A percentile compares a stretch with the other conserved stretches of the same genome.
Conservation (phyloP, 2,113 vertebrate species). For the Vulpes ferrilata region DNA sequence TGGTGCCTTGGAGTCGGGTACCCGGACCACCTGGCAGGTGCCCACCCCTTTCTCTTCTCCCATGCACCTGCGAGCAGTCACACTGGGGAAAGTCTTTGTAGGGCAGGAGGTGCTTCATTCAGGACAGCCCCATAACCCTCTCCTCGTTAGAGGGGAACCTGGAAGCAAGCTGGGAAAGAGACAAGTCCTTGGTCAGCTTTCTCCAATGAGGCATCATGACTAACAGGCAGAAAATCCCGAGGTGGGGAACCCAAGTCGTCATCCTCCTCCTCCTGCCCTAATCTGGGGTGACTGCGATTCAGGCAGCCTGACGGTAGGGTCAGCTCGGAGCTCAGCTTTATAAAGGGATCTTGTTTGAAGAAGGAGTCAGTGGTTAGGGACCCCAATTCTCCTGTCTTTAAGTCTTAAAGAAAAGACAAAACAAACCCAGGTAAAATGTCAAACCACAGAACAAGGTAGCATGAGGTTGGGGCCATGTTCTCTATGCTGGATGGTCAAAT, state of each 20-base stretch:
- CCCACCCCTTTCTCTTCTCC: not conserved
- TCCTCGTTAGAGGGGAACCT: not conserved
- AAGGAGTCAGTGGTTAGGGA: slow-evolving; percentile 31
- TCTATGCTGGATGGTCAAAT: not conserved
- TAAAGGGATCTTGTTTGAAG: not conserved
- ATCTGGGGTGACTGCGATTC: not conserved
- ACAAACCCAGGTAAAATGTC: slow-evolving; percentile 55
- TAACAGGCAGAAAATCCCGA: not conserved
- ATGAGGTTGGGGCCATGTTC: not conserved
- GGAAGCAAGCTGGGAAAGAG: not conserved
- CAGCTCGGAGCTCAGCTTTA: not conserved
- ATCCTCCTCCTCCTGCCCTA: not conserved
- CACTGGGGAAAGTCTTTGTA: not conserved
- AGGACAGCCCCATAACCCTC: not conserved
- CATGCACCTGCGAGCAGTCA: not conserved
- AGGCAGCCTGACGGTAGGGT: not conserved
- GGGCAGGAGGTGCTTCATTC: not conserved
- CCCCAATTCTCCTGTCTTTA: not conserved
- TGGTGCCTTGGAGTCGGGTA: not conserved
- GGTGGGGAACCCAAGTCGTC: not conserved
- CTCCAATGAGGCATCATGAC: not conserved
- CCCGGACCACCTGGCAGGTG: no score
- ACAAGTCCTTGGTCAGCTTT: slow-evolving; percentile 26
- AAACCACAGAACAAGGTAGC: slow-evolving; percentile 38
- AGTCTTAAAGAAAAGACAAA: slow-evolving; percentile 60